Evolutionary conservation across 2,888 invertebrate genomes (phyloP).

Genomic region (Anoplius nigerrimus): DNA sequence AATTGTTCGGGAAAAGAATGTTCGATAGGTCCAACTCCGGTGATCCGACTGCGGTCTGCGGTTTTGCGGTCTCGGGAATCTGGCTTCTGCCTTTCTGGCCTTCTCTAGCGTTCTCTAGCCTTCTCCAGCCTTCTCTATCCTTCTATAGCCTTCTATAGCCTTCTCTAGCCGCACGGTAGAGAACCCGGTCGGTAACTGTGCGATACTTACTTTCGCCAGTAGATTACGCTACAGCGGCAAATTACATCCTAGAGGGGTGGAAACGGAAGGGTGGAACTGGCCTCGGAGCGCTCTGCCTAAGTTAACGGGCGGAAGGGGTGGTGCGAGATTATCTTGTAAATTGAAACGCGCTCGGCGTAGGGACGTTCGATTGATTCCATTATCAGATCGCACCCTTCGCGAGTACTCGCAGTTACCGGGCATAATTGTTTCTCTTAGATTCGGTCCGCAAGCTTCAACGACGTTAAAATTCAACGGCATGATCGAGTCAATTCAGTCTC

Average conservation of each 20-base stretch:
- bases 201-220: slow-evolving; percentile 47
- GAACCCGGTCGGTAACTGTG: slow-evolving; percentile 51
- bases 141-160: too few species aligned
- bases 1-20: slow-evolving; percentile 27
- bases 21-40: slow-evolving; percentile 39
- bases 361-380: too few species aligned
- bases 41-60: slow-evolving; percentile 37
- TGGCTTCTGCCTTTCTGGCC: background rate
- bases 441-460: too few species aligned
- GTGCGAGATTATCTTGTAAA: too few species aligned
- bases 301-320: background rate
- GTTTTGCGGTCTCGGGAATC: slow-evolving; percentile 26
- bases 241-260: slow-evolving; percentile 28
- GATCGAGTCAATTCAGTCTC: too few species aligned
- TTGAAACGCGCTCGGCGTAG: too few species aligned
- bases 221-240: slow-evolving; percentile 51
- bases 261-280: background rate
- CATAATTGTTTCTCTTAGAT: background rate
- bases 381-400: background rate
- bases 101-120: background rate
- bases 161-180: background rate
- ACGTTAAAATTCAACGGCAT: too few species aligned
- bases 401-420: background rate
- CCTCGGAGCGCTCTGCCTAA: background rate
- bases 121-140: background rate